A percentile compares a stretch with the other conserved stretches of the same genome.
phyloP scores from a whole-genome alignment of 2,888 invertebrate genomes.

The Ischnus inquisitorius region DNA sequence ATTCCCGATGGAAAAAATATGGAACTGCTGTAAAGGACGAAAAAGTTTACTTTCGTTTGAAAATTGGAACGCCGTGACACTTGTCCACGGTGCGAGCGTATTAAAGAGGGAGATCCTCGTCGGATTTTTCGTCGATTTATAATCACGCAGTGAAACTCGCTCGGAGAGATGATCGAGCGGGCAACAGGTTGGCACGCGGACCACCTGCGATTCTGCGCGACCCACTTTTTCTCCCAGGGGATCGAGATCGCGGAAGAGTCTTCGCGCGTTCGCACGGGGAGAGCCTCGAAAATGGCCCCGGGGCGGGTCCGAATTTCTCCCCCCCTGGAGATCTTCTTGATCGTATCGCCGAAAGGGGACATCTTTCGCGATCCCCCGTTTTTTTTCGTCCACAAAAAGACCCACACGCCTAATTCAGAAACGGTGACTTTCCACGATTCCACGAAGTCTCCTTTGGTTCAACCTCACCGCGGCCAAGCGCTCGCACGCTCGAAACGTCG shows the following conservation, averaged over 20 bases:
- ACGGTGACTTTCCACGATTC: conserved; percentile 76
- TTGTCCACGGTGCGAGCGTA: conserved; percentile 7
- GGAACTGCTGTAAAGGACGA: too few relatives aligned
- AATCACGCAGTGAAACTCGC: conserved; percentile 56
- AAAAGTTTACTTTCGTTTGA: conserved; percentile 5
- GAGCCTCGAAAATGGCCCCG: background rate
- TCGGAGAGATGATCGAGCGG: conserved; percentile 18
- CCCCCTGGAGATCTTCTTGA: too few relatives aligned
- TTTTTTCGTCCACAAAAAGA: conserved; percentile 10
- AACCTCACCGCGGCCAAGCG: conserved; percentile 26
- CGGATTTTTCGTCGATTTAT: conserved; percentile 48
- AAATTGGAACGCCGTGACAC: conserved; percentile 23
- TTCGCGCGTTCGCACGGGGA: conserved; percentile 13
- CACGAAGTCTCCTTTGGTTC: conserved; percentile 66
- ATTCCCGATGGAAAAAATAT: background rate
- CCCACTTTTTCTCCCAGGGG: conserved; percentile 53
- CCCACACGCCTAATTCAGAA: conserved; percentile 27
- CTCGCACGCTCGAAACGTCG: conserved; percentile 58
- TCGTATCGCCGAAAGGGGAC: conserved; percentile 27
- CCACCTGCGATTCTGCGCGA: conserved; percentile 49
- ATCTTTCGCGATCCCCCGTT: conserved; percentile 30
- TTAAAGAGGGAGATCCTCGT: conserved; percentile 45
- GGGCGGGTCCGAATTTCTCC: too few relatives aligned
- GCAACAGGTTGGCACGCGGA: background rate
- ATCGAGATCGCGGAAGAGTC: background rate